Conservation (phyloP, 1,140 invertebrate species). For the Plutomurus gul region DNA sequence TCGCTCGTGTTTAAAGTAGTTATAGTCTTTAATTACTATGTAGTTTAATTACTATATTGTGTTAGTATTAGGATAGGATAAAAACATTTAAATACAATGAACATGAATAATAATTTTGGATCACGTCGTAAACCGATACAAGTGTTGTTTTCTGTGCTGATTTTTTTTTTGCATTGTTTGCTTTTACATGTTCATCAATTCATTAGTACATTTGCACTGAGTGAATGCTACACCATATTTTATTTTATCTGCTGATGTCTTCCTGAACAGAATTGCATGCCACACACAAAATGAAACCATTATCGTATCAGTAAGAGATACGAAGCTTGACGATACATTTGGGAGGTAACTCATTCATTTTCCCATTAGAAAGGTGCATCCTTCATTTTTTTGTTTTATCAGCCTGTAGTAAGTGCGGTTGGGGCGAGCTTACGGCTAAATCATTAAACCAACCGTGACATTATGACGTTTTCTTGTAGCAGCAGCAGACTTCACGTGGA, state of each 20-base stretch:
- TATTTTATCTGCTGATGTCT: background rate
- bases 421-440: background rate
- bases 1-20: background rate
- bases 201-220: background rate
- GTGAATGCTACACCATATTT: background rate
- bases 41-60: background rate
- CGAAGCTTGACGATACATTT: too few species aligned
- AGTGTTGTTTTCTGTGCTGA: background rate
- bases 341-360: too few species aligned
- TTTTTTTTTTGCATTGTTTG: constrained; percentile 2
- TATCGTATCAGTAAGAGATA: too few species aligned
- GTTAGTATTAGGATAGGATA: background rate
- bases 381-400: background rate
- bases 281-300: too few species aligned
- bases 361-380: background rate
- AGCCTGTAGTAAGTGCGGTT: background rate
- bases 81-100: background rate
- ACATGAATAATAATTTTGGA: constrained; percentile 19
- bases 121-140: constrained; percentile 15
- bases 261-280: too few species aligned
- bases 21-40: background rate
- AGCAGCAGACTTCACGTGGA: too few species aligned
- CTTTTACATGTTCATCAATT: background rate
- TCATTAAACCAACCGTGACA: background rate
- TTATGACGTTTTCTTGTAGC: background rate